Evolutionary conservation across 2,113 vertebrate species (phyloP).

Genomic region (Xerus inauris): DNA sequence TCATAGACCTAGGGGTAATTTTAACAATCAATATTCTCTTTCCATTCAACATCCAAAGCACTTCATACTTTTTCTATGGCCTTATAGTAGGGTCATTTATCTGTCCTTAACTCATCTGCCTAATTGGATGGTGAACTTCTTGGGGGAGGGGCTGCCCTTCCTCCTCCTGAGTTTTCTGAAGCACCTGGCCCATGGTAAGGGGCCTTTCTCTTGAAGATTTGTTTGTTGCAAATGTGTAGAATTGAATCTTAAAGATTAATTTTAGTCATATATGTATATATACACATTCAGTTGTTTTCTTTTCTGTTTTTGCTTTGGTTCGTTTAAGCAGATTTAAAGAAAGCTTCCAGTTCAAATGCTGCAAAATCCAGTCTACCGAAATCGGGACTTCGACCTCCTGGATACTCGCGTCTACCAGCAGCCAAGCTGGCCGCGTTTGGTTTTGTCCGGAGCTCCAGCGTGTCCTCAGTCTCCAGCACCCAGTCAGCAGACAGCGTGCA

Average conservation of each 20-base stretch:
- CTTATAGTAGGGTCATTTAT: neutral
- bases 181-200: neutral
- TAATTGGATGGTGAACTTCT: neutral
- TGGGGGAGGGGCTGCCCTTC: accelerated
- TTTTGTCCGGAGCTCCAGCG: slow-evolving; percentile 92
- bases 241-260: neutral
- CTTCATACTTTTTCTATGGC: neutral
- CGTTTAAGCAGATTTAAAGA: slow-evolving; percentile 89
- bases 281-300: neutral
- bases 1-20: neutral
- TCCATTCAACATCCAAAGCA: neutral
- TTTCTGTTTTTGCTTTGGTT: slow-evolving; percentile 36
- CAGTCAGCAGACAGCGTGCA: slow-evolving; percentile 91
- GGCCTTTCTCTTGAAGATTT: neutral
- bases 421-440: slow-evolving; percentile 92
- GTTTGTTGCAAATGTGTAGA: neutral
- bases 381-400: slow-evolving; percentile 95
- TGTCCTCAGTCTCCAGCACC: slow-evolving; percentile 94
- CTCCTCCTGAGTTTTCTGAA: neutral
- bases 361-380: slow-evolving; percentile 91
- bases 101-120: neutral
- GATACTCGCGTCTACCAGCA: slow-evolving; percentile 93
- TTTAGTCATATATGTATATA: neutral
- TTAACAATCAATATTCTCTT: neutral
- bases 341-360: slow-evolving; percentile 84